Percentiles rank a stretch among this genome's conserved stretches.
Conservation (phyloP, 2,797 vertebrate species). For the Sandelia bainsii region DNA sequence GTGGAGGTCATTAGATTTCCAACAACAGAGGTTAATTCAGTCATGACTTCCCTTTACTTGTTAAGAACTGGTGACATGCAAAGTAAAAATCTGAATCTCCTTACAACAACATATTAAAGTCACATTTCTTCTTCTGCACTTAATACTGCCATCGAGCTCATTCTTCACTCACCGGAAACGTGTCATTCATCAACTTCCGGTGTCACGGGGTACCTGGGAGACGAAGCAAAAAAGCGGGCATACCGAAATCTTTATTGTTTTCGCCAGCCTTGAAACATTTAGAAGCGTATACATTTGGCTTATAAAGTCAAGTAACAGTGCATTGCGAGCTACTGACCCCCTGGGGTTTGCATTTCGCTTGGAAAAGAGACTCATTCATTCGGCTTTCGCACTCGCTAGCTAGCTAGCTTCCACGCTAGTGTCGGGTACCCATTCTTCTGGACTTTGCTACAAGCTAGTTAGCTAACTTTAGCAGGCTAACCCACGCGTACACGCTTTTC, state of each 20-base stretch:
- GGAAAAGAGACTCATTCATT: constrained; percentile 69
- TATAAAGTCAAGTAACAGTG: constrained; percentile 1
- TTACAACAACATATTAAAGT: background rate
- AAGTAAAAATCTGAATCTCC: background rate
- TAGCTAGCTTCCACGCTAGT: constrained; percentile 33
- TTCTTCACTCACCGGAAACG: constrained; percentile 58
- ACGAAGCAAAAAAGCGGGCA: constrained; percentile 81
- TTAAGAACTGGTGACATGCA: background rate
- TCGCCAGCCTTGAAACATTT: constrained; percentile 24
- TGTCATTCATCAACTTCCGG: constrained; percentile 77
- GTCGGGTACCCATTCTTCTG: constrained; percentile 73
- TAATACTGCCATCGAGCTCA: background rate
- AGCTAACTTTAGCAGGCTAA: constrained; percentile 74
- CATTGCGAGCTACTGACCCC: background rate
- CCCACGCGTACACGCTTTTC: constrained; percentile 76
- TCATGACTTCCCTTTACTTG: background rate
- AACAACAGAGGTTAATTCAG: too few species aligned
- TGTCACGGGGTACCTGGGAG: constrained; percentile 76
- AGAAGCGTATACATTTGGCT: constrained; percentile 24
- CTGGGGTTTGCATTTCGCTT: constrained; percentile 18
- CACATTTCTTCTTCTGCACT: background rate
- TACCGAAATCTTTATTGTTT: constrained; percentile 67
- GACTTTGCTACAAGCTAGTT: constrained; percentile 77
- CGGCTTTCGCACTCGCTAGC: constrained; percentile 47
- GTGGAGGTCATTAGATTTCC: too few species aligned